Evolutionary conservation across 2,888 invertebrate species (phyloP).

Genomic region (Aleiodes leptofemur): DNA sequence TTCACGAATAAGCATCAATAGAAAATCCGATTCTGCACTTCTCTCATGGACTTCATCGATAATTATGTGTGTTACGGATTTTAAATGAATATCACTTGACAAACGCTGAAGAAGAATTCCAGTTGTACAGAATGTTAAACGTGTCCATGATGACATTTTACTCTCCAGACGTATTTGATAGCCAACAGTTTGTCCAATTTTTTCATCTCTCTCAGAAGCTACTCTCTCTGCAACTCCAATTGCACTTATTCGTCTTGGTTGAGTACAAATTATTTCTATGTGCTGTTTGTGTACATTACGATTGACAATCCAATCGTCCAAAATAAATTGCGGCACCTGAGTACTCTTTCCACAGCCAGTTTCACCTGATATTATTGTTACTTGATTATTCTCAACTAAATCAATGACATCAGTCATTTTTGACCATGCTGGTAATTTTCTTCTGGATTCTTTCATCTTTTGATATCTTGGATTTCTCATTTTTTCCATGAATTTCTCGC

Average conservation of each 20-base stretch:
- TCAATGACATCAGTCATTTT: slow-evolving; percentile 83
- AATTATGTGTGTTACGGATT: slow-evolving; percentile 88
- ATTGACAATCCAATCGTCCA: slow-evolving; percentile 89
- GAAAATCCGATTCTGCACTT: slow-evolving; percentile 92
- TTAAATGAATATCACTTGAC: slow-evolving; percentile 85
- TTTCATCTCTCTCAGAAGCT: slow-evolving; percentile 89
- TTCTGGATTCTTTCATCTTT: slow-evolving; percentile 81
- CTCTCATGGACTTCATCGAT: slow-evolving; percentile 97
- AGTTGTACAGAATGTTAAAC: slow-evolving; percentile 94
- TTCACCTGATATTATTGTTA: slow-evolving; percentile 87
- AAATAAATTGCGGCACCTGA: slow-evolving; percentile 94
- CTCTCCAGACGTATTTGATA: slow-evolving; percentile 88
- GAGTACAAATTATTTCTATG: slow-evolving; percentile 93
- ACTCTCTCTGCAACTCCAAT: slow-evolving; percentile 95
- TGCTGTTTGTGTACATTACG: slow-evolving; percentile 78
- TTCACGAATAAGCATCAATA: slow-evolving; percentile 88
- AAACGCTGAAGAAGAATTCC: slow-evolving; percentile 91
- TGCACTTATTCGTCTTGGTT: slow-evolving; percentile 93
- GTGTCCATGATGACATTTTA: slow-evolving; percentile 85
- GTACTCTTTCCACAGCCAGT: slow-evolving; percentile 91
- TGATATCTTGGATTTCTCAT: slow-evolving; percentile 80
- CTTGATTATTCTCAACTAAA: slow-evolving; percentile 80
- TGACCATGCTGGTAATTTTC: slow-evolving; percentile 84
- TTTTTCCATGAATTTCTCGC: slow-evolving; percentile 80
- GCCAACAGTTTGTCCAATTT: slow-evolving; percentile 82